Evolutionary conservation across 2,797 vertebrate species (phyloP).

Genomic region (Neosilurus mollespiculum): DNA sequence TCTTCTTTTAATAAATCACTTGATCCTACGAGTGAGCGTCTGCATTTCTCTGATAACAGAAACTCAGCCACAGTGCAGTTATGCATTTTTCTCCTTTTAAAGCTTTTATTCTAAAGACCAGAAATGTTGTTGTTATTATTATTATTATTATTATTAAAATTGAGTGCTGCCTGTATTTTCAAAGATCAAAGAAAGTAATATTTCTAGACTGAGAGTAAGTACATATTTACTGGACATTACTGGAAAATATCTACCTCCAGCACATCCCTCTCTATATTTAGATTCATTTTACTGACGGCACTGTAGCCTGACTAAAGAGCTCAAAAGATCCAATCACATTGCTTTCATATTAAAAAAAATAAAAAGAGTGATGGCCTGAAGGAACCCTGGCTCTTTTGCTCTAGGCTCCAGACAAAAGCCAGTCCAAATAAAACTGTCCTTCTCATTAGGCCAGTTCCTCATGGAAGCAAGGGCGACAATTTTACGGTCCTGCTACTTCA

Average conservation of each 20-base stretch:
- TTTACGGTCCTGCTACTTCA: constrained; percentile 80
- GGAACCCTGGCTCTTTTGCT: constrained; percentile 70
- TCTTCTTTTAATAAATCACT: too few species aligned
- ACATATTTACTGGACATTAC: too few species aligned
- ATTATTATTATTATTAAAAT: not conserved
- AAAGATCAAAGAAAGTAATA: not conserved
- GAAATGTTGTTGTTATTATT: not conserved
- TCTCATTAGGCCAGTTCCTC: constrained; percentile 82
- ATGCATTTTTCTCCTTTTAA: not conserved
- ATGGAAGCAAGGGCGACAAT: constrained; percentile 84
- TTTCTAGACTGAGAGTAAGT: not conserved
- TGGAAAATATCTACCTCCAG: not conserved
- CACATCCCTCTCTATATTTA: not conserved
- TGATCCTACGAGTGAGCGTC: not conserved
- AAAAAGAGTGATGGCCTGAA: constrained; percentile 73
- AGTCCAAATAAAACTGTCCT: constrained; percentile 81
- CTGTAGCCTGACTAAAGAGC: constrained; percentile 21
- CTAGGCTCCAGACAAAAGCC: constrained; percentile 75
- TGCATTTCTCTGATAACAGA: not conserved
- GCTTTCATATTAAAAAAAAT: constrained; percentile 57
- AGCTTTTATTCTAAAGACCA: not conserved
- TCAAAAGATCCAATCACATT: constrained; percentile 22
- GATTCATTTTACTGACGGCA: not conserved
- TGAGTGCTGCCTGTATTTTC: not conserved
- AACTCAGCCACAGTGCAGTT: not conserved